phyloP scores from a whole-genome alignment of 2,797 vertebrate species.

The Coreius guichenoti region DNA sequence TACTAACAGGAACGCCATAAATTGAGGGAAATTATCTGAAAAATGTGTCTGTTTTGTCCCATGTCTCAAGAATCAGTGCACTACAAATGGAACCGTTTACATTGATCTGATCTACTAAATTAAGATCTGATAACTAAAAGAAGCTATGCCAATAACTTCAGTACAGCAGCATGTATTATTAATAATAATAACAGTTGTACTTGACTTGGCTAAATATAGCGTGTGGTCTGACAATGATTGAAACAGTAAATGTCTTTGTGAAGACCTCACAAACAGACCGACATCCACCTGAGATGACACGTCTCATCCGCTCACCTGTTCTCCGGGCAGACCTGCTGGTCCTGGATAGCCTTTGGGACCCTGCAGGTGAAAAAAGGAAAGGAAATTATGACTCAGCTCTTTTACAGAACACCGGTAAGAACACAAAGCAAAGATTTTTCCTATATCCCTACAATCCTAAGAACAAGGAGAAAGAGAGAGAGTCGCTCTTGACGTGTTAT shows the following conservation, averaged over 20 bases:
- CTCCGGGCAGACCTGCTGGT: constrained; percentile 77
- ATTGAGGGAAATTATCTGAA: background rate
- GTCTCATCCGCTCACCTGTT: constrained; percentile 72
- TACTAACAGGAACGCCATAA: background rate
- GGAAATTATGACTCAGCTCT: constrained; percentile 41
- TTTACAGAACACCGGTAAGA: background rate
- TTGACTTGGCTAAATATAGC: background rate
- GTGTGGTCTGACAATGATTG: background rate
- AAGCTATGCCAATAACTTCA: background rate
- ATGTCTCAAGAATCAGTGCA: background rate
- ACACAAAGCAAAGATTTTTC: background rate
- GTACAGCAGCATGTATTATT: background rate
- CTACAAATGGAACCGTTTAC: background rate
- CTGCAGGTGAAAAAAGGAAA: constrained; percentile 67
- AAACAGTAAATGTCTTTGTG: background rate
- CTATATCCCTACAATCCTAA: background rate
- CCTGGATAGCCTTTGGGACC: constrained; percentile 83
- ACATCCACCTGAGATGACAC: background rate
- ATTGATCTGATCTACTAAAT: background rate
- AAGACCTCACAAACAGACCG: background rate
- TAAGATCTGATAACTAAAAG: background rate
- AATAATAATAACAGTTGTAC: background rate
- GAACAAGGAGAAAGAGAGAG: background rate
- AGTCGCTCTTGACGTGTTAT: background rate
- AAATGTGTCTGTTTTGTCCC: background rate